These are phyloP conservation scores for Petrocephalus microphthalmus DNA, from an alignment of 2,113 vertebrate genomes.

Conservation along the genomic window DNA sequence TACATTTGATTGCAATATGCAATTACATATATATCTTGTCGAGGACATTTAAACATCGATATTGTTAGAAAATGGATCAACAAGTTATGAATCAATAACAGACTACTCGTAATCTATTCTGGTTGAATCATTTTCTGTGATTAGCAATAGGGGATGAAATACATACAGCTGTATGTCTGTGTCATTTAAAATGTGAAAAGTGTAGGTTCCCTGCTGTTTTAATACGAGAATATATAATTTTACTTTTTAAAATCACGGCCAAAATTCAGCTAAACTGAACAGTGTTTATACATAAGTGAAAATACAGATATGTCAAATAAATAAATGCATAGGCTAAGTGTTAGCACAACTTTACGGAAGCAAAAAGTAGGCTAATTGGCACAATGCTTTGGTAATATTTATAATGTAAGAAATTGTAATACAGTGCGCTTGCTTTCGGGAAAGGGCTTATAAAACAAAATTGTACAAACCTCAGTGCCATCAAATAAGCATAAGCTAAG, in stretches of 20 bases:
- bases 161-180: neutral
- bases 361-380: neutral
- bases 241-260: neutral
- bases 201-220: neutral
- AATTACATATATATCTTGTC: neutral
- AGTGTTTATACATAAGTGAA: neutral
- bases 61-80: neutral
- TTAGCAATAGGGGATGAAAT: neutral
- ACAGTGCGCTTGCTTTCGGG: neutral
- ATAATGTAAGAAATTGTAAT: neutral
- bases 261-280: neutral
- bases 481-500: neutral
- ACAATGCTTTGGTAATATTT: neutral
- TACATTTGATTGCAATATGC: neutral
- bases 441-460: neutral
- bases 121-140: neutral
- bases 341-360: neutral
- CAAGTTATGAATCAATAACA: neutral
- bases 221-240: neutral
- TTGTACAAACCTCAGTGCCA: neutral
- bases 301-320: neutral
- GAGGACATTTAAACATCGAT: neutral
- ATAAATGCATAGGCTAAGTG: neutral
- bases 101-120: neutral
- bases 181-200: neutral